phyloP scores from a whole-genome alignment of 1,140 invertebrate genomes.

The Hylaeus anthracinus region DNA sequence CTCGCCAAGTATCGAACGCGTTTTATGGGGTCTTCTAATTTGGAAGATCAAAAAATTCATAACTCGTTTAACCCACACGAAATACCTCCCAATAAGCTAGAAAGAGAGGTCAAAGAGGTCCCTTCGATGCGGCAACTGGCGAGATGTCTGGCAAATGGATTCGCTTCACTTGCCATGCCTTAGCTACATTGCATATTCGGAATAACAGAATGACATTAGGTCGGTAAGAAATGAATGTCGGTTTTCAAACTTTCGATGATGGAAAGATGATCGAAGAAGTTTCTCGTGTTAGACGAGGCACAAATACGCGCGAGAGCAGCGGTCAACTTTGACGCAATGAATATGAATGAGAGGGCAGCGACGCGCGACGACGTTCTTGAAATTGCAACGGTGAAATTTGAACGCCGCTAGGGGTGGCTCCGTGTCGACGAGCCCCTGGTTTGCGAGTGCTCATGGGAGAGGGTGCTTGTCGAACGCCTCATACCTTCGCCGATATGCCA shows the following conservation, averaged over 20 bases:
- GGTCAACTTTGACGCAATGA: conserved; percentile 58
- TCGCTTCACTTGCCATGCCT: too few species aligned
- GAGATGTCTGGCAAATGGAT: too few species aligned
- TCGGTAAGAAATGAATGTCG: too few species aligned
- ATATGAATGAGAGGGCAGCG: conserved; percentile 60
- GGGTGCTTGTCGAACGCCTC: conserved; percentile 46
- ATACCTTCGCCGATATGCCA: conserved; percentile 61
- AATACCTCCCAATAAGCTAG: too few species aligned
- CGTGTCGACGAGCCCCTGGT: conserved; percentile 12
- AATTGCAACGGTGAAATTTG: conserved; percentile 65
- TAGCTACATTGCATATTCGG: too few species aligned
- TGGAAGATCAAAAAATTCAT: too few species aligned
- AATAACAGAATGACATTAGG: too few species aligned
- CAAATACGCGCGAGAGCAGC: conserved; percentile 52
- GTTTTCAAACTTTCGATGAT: background rate
- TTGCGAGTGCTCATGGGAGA: conserved; percentile 21
- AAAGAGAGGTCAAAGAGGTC: too few species aligned
- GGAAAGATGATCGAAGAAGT: background rate
- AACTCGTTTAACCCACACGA: too few species aligned
- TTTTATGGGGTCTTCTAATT: too few species aligned
- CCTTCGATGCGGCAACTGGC: too few species aligned
- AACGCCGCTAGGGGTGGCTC: conserved; percentile 33
- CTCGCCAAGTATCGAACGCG: background rate
- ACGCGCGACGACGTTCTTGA: conserved; percentile 39
- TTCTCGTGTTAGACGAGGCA: conserved; percentile 22